Evolutionary conservation across 2,113 vertebrate genomes (phyloP), one percentile per base, ranked within the genome.

Genomic region (Trematomus loennbergii): DNA sequence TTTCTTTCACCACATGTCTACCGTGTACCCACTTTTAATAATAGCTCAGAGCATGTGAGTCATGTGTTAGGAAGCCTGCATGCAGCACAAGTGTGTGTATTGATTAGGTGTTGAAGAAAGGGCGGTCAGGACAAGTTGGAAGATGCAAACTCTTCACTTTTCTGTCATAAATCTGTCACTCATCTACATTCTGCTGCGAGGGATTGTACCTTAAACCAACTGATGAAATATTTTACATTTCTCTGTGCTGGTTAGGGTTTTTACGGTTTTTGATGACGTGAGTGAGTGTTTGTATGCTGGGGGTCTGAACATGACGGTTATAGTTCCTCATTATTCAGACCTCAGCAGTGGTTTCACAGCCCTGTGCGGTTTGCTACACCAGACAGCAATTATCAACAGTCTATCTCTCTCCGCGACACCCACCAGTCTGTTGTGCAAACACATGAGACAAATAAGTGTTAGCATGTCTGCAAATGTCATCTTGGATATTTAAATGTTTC

Each of bases 311-410:
- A 65, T 87, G 90, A 89, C 91, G 86, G 90, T 91, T 91, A 88
- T 57, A 89, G 89, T 93, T 93, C 91, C 88, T 91, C 88, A 88
- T 91, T 90, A 90, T 83, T 91, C 79, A 73, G 85, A 83, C 87
- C 87, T 91, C 89, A 84, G 82, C 81, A 65, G 90, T 89, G 86
- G 91, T 93, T 93, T 92, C 86, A 79, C 75, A 87, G 89, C 79
- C 66, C 75, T 70, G 82, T 85, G 90, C 0, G 81, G 90, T 91
- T 87, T 89, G 45, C 71, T 68, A 52, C 81, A 80, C 66, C 81
- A 90, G 84, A 91, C 91, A 88, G 81, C 86, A 85, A 87, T 89
- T 88, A 92, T 87, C 83, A 89, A 85, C 88, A 87, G 83, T 86
- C 80, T 81, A 76, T 83, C 75, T 62, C 61, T 49, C 9, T 49